A percentile compares a stretch with the other conserved stretches of the same genome.
Evolutionary conservation across 2,888 invertebrate genomes (phyloP).

Genomic region (Calephelis perditalis): DNA sequence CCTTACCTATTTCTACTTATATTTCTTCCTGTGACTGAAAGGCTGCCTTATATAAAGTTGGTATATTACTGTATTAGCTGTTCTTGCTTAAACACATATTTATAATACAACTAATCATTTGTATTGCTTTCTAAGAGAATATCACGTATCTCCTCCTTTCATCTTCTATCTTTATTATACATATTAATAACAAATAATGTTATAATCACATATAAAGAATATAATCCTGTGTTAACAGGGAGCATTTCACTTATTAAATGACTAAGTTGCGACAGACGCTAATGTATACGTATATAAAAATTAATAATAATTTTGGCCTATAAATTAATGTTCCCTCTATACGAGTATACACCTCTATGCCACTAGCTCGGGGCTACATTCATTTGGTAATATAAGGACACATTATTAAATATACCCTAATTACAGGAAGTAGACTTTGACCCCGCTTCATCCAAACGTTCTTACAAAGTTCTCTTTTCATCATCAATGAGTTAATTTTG

Average conservation of each 20-base stretch:
- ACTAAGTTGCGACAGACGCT: background rate
- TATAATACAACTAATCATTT: slow-evolving; percentile 35
- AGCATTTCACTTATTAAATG: background rate
- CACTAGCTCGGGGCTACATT: slow-evolving; percentile 39
- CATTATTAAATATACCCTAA: slow-evolving; percentile 35
- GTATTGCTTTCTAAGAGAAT: slow-evolving; percentile 47
- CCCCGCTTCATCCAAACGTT: slow-evolving; percentile 35
- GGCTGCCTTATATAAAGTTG: slow-evolving; percentile 38
- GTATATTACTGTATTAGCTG: slow-evolving; percentile 40
- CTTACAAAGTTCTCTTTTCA: background rate
- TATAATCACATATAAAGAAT: slow-evolving; percentile 25
- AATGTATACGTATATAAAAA: background rate
- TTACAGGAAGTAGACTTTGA: slow-evolving; percentile 41
- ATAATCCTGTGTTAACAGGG: slow-evolving; percentile 19
- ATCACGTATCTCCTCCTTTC: slow-evolving; percentile 34
- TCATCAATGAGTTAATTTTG: no score
- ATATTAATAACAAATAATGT: slow-evolving; percentile 16
- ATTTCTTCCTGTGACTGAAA: slow-evolving; percentile 14
- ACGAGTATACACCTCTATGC: slow-evolving; percentile 34
- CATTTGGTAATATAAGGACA: slow-evolving; percentile 33
- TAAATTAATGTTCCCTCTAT: no score
- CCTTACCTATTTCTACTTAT: no score
- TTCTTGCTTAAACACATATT: slow-evolving; percentile 36
- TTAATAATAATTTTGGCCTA: background rate
- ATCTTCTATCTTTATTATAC: slow-evolving; percentile 16